Evolutionary conservation across 2,888 invertebrate species (phyloP).

Genomic region (Protodeltote pygarga): DNA sequence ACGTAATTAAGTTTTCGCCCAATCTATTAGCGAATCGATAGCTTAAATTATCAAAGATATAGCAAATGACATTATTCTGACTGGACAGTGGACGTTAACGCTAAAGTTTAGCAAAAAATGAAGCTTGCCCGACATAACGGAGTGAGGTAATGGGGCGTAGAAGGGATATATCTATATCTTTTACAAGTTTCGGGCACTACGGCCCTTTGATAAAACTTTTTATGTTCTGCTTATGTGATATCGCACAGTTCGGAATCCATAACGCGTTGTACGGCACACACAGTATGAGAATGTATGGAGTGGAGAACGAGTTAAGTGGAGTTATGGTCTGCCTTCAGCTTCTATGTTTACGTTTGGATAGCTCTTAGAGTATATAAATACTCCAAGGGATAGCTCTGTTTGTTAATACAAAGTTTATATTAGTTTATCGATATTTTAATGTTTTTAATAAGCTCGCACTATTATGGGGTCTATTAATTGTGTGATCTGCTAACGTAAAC

Average conservation of each 20-base stretch:
- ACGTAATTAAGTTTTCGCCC: too few species aligned
- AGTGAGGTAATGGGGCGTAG: slow-evolving; percentile 75
- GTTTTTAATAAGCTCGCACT: not conserved
- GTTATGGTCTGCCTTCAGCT: slow-evolving; percentile 24
- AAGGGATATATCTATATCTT: slow-evolving; percentile 69
- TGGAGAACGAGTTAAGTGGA: slow-evolving; percentile 23
- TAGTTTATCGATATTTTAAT: slow-evolving; percentile 2
- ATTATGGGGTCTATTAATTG: not conserved
- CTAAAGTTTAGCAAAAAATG: slow-evolving; percentile 61
- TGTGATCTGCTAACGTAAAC: too few species aligned
- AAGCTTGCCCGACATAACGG: slow-evolving; percentile 50
- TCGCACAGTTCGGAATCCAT: slow-evolving; percentile 71
- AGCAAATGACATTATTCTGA: slow-evolving; percentile 49
- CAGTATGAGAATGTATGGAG: slow-evolving; percentile 39
- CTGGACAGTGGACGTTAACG: slow-evolving; percentile 59
- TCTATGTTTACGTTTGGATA: slow-evolving; percentile 30
- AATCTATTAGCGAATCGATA: too few species aligned
- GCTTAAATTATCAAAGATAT: slow-evolving; percentile 26
- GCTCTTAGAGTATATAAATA: too few species aligned
- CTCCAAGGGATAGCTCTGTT: too few species aligned
- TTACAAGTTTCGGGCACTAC: slow-evolving; percentile 72
- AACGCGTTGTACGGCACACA: slow-evolving; percentile 49
- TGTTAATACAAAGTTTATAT: slow-evolving; percentile 12
- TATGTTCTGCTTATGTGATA: slow-evolving; percentile 78
- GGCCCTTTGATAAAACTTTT: slow-evolving; percentile 81